A percentile compares a stretch with the other conserved stretches of the same genome.
Conservation (phyloP, 37 sponge, comb jelly and placozoan genomes). For the Agelas oroides region DNA sequence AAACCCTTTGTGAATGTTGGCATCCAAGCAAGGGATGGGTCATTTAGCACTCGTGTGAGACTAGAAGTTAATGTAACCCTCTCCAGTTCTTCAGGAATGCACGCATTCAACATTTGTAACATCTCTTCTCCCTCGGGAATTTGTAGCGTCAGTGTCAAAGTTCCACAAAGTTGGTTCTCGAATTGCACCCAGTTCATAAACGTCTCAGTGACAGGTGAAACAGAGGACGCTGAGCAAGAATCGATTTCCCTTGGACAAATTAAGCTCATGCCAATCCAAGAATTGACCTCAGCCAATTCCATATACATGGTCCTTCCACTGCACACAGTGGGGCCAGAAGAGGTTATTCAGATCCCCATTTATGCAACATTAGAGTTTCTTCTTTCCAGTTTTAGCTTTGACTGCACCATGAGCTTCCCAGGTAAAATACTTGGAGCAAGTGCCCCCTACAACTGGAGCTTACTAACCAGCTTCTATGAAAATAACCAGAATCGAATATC, state of each 20-base stretch:
- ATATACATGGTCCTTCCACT: slow-evolving; percentile 20
- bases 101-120: not conserved
- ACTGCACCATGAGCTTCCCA: slow-evolving; percentile 1
- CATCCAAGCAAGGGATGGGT: slow-evolving; percentile 31
- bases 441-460: slow-evolving; percentile 23
- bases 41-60: slow-evolving; percentile 24
- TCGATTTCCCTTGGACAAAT: not conserved
- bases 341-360: slow-evolving; percentile 12
- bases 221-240: not conserved
- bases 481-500: not conserved
- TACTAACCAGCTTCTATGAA: not conserved
- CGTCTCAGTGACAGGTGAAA: not conserved
- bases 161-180: slow-evolving; percentile 13
- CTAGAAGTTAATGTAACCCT: too few species aligned
- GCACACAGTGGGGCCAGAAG: slow-evolving; percentile 4
- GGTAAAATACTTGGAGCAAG: not conserved
- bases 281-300: too few species aligned
- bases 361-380: slow-evolving; percentile 22
- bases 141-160: not conserved
- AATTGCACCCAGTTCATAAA: not conserved
- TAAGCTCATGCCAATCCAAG: too few species aligned
- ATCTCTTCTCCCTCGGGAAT: not conserved
- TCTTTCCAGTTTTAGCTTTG: slow-evolving; percentile 23
- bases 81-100: not conserved
- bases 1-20: not conserved